Evolutionary conservation across 1,140 invertebrate species (phyloP).

Genomic region (Trachymyrmex septentrionalis): DNA sequence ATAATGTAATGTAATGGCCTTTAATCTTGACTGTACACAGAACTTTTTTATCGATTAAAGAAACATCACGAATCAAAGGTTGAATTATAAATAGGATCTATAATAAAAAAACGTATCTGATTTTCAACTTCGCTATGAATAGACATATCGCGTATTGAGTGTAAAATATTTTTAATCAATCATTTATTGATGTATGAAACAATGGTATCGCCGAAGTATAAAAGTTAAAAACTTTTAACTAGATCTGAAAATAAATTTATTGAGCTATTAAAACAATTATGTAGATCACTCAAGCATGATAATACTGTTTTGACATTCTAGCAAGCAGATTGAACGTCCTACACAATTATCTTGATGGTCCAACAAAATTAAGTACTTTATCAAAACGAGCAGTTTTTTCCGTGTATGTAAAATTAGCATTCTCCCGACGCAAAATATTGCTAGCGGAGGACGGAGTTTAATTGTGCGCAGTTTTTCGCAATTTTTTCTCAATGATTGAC

Average conservation of each 20-base stretch:
- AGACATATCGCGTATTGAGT: neutral
- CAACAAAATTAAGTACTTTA: too few relatives aligned
- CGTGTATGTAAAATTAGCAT: neutral
- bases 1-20: neutral
- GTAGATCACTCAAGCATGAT: too few relatives aligned
- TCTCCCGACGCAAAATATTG: neutral
- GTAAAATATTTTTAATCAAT: neutral
- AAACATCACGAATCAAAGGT: neutral
- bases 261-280: too few relatives aligned
- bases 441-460: neutral
- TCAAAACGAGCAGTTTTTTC: too few relatives aligned
- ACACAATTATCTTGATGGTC: too few relatives aligned
- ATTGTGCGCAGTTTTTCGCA: neutral
- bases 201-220: too few relatives aligned
- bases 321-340: too few relatives aligned
- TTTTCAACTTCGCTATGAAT: neutral
- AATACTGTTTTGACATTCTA: too few relatives aligned
- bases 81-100: neutral
- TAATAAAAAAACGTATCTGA: neutral
- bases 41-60: slow-evolving; percentile 2
- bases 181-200: neutral
- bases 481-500: slow-evolving; percentile 11
- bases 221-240: too few relatives aligned
- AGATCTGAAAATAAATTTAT: too few relatives aligned
- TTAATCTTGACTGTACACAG: neutral